Conservation (phyloP, 2,888 invertebrate genomes). For the Caenorhabditis uteleia region DNA sequence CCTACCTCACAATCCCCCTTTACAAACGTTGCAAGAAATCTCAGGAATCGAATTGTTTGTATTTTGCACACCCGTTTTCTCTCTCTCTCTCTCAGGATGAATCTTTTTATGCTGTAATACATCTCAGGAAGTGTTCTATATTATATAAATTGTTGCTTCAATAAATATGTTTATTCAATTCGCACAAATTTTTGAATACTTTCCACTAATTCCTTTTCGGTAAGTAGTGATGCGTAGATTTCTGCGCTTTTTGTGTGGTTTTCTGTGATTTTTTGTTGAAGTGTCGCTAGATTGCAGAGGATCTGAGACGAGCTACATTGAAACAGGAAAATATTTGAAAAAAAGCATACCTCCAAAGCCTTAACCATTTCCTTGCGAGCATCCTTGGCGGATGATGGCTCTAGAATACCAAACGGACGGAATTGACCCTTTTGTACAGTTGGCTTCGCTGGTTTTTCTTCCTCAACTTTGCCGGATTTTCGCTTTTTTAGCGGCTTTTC, state of each 20-base stretch:
- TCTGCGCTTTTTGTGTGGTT: neutral
- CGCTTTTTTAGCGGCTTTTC: neutral
- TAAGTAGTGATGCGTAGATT: neutral
- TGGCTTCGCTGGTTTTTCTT: conserved; percentile 17
- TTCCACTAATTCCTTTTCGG: neutral
- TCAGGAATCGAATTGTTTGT: too few relatives aligned
- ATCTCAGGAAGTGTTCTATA: too few relatives aligned
- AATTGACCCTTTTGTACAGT: conserved; percentile 19
- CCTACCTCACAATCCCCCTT: too few relatives aligned
- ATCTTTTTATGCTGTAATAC: too few relatives aligned
- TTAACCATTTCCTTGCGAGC: conserved; percentile 26
- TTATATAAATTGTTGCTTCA: neutral
- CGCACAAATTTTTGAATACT: neutral
- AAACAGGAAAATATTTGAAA: neutral
- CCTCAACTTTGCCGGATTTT: conserved; percentile 17
- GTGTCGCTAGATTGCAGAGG: neutral
- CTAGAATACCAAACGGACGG: conserved; percentile 46
- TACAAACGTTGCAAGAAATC: too few relatives aligned
- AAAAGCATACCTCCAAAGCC: neutral
- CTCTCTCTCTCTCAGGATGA: too few relatives aligned
- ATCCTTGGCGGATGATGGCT: conserved; percentile 36
- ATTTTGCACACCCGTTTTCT: too few relatives aligned
- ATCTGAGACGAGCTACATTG: neutral
- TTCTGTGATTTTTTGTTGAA: neutral
- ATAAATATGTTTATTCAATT: neutral